Base-by-base conservation (phyloP, 2,888 invertebrate genomes). In the Cantharis nigra region DNA sequence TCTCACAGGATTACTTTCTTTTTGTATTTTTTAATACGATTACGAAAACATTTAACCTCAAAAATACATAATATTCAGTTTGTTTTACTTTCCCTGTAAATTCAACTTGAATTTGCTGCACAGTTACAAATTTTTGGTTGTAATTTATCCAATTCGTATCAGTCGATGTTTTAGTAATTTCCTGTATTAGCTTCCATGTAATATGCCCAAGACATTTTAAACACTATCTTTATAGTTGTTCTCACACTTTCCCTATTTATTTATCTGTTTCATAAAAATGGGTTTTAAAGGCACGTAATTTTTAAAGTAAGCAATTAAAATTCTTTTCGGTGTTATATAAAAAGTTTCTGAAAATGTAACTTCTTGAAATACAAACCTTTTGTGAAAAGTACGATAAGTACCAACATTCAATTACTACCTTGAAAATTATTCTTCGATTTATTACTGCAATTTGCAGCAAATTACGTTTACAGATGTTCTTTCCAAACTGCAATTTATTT, bases 1-100 rank as follows among this genome's bases (percentile, higher is more conserved):
- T 67, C 65, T 18, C 65, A 67, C 9, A n/a, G 65, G 5, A 67
- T 67, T 67, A 67, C 65, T 67, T 67, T 67, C 65, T 67, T 67
- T 49, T 18, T 18, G 65, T 23, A 67, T 23, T 23, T 67, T 67
- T 67, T 67, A 20, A 23, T 23, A 23, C 65, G 13, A 26, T 67
- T 67, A 67, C 65, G 65, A 67, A 67, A 67, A 67, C 26, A 67
- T 26, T 67, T 67, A 67, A 67, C 65, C 65, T 67, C 65, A 67
- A 67, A 67, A 67, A 67, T 20, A 65, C 18, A 67, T 67, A 26
- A 23, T 20, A 67, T 67, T 23, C 65, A 20, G 13, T 65, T 65
- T 23, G 3, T 65, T 65, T 65, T 67, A 67, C 65, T 67, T 67
- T 67, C 65, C 26, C 65, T 23, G 65, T 7, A 67, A 23, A 64